Evolutionary conservation across 1,140 invertebrate genomes (phyloP).

Genomic region (Phymorhynchus buccinoides): DNA sequence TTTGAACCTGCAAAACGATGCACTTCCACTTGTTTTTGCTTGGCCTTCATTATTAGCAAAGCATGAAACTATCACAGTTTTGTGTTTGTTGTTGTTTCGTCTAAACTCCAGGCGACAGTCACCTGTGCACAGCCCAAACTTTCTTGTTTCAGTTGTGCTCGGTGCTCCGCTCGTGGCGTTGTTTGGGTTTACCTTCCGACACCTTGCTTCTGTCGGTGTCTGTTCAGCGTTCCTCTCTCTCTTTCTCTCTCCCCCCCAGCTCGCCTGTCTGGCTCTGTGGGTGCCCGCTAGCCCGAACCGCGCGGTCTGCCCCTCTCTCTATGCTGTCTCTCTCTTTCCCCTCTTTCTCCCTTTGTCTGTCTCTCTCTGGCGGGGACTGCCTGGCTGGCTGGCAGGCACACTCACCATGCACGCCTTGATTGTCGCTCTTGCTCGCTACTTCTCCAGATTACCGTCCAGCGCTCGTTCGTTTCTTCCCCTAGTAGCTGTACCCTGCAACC

Average conservation of each 20-base stretch:
- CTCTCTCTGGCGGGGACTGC: background rate
- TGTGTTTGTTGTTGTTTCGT: background rate
- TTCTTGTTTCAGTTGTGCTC: background rate
- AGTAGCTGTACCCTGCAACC: constrained; percentile 3
- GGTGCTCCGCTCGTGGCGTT: background rate
- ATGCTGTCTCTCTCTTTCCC: constrained; percentile 16
- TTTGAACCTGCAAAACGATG: background rate
- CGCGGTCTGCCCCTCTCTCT: background rate
- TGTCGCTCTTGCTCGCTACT: background rate
- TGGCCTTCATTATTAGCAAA: background rate
- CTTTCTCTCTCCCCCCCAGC: background rate
- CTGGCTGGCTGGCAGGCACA: constrained; percentile 3
- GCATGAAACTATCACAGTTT: background rate
- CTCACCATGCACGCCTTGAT: background rate
- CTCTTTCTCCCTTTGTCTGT: constrained; percentile 25
- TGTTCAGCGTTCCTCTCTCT: background rate
- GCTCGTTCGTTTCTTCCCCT: too few species aligned
- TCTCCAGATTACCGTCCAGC: background rate
- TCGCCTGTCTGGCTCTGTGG: constrained; percentile 1
- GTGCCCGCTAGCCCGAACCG: background rate
- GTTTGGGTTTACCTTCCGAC: constrained; percentile 22
- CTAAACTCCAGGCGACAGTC: background rate
- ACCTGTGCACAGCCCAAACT: background rate
- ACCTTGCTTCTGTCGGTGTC: background rate
- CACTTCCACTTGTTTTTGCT: background rate